phyloP scores from a whole-genome alignment of 2,797 vertebrate genomes.

The Tokudaia tokunoshimensis region DNA sequence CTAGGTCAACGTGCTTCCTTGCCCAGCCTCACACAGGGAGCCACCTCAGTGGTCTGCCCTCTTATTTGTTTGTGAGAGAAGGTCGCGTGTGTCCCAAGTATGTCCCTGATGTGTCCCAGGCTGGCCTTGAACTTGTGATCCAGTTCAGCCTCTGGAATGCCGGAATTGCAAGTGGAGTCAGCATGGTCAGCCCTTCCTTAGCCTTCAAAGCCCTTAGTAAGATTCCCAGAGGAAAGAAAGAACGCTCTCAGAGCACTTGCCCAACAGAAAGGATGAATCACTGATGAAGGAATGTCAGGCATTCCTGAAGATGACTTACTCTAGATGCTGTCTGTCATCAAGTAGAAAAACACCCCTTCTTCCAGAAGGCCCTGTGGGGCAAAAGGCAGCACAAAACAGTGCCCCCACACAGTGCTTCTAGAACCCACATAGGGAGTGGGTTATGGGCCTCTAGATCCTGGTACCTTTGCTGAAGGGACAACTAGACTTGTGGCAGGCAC shows the following conservation, averaged over 20 bases:
- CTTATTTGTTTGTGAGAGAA: not conserved
- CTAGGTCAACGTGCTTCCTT: not conserved
- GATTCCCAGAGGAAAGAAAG: not conserved
- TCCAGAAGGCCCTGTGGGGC: not conserved
- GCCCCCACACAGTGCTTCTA: accelerated
- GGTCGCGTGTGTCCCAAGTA: not conserved
- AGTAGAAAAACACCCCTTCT: not conserved
- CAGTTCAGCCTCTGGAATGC: not conserved
- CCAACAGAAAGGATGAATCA: conserved; percentile 59
- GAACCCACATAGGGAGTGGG: not conserved
- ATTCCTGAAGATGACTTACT: not conserved
- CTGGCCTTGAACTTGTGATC: not conserved
- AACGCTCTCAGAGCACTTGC: conserved; percentile 8
- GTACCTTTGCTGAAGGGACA: not conserved
- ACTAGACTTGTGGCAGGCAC: not conserved
- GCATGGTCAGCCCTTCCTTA: not conserved
- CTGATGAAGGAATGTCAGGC: conserved; percentile 54
- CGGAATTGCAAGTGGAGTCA: not conserved
- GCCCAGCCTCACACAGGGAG: not conserved
- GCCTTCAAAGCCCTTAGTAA: not conserved
- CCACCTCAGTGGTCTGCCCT: not conserved
- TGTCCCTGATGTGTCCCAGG: not conserved
- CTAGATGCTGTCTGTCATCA: not conserved
- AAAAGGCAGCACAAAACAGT: not conserved
- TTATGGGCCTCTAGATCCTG: not conserved